phyloP scores from a whole-genome alignment of 2,888 invertebrate species.

The Tinea pellionella region DNA sequence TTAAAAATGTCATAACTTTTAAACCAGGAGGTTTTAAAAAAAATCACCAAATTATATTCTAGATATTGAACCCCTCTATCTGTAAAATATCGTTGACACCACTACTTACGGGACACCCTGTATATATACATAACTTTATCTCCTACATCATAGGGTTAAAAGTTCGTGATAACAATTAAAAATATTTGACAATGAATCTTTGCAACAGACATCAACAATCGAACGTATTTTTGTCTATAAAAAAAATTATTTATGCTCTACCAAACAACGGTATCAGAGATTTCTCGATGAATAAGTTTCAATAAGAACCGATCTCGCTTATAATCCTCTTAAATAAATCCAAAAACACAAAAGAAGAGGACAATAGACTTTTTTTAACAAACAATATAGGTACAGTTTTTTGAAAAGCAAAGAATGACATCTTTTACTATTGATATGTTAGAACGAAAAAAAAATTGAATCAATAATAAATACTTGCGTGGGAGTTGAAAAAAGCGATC shows the following conservation, averaged over 20 bases:
- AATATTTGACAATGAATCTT: neutral
- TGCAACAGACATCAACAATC: neutral
- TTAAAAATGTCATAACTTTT: too few relatives aligned
- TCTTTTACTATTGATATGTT: slow-evolving; percentile 14
- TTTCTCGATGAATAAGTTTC: slow-evolving; percentile 32
- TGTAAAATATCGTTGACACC: too few relatives aligned
- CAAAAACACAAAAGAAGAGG: slow-evolving; percentile 16
- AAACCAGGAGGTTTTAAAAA: too few relatives aligned
- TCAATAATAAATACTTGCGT: slow-evolving; percentile 15
- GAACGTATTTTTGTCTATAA: neutral
- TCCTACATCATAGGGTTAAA: slow-evolving; percentile 5
- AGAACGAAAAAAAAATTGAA: slow-evolving; percentile 11
- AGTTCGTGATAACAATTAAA: slow-evolving; percentile 15
- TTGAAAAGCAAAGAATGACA: slow-evolving; percentile 15
- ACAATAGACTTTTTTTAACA: slow-evolving; percentile 16
- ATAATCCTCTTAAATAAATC: slow-evolving; percentile 41
- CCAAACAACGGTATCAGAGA: slow-evolving; percentile 23
- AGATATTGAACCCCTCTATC: too few relatives aligned
- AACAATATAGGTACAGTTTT: slow-evolving; percentile 12
- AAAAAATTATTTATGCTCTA: neutral
- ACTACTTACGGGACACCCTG: too few relatives aligned
- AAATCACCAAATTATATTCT: too few relatives aligned
- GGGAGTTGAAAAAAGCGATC: slow-evolving; percentile 16
- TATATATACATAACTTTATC: too few relatives aligned
- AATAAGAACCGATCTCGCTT: slow-evolving; percentile 30